Conservation (phyloP, 2,113 vertebrate species). For the Megaptera novaeangliae region DNA sequence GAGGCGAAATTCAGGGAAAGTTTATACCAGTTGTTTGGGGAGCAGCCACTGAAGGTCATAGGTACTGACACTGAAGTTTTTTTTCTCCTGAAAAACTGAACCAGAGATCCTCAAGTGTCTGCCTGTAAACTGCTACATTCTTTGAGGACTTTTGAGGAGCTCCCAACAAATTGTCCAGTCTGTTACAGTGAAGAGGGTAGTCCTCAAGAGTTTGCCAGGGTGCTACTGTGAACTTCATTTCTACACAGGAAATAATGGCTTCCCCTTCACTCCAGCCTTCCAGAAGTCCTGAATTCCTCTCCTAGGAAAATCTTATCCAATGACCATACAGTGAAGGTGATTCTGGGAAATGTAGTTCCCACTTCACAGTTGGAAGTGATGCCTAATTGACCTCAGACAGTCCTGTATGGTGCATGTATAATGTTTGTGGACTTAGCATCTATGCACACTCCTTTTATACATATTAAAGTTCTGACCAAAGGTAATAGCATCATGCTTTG, state of each 20-base stretch:
- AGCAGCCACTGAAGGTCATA: not conserved
- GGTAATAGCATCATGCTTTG: not conserved
- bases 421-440: not conserved
- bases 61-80: not conserved
- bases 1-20: not conserved
- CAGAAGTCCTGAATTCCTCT: not conserved
- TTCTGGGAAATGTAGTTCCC: not conserved
- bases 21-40: not conserved
- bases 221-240: not conserved
- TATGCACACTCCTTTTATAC: not conserved
- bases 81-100: not conserved
- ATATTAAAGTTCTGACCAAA: not conserved
- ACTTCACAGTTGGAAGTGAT: not conserved
- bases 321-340: not conserved
- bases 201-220: not conserved
- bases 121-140: not conserved
- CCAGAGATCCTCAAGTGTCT: not conserved
- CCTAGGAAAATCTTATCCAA: not conserved
- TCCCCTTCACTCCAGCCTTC: not conserved
- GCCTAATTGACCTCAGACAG: not conserved
- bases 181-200: not conserved
- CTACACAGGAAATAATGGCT: not conserved
- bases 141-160: not conserved
- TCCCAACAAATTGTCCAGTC: not conserved
- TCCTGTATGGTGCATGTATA: not conserved